These are phyloP conservation scores for Apocrypta bakeri DNA, from an alignment of 1,140 invertebrate species.

Conservation along the genomic window DNA sequence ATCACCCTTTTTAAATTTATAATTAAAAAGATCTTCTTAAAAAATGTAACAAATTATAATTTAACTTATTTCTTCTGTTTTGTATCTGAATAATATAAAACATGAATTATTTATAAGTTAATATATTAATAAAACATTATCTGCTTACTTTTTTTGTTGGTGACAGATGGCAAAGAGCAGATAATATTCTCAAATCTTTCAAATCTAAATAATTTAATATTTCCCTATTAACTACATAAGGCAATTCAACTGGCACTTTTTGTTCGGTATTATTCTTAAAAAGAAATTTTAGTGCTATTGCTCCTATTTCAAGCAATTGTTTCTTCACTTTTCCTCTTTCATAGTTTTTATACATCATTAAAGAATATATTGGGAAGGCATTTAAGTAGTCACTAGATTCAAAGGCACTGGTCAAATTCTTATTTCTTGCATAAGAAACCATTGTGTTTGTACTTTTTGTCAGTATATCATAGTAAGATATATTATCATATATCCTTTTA, in stretches of 20 bases:
- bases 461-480: constrained; percentile 51
- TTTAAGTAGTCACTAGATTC: constrained; percentile 41
- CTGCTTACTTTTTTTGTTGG: constrained; percentile 17
- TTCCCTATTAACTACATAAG: constrained; percentile 48
- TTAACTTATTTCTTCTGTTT: constrained; percentile 13
- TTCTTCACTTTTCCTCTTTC: constrained; percentile 43
- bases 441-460: constrained; percentile 45
- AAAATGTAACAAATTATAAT: constrained; percentile 9
- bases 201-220: constrained; percentile 46
- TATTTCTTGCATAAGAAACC: constrained; percentile 43
- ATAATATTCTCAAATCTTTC: constrained; percentile 47
- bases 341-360: constrained; percentile 47
- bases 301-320: constrained; percentile 33
- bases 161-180: constrained; percentile 21
- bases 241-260: constrained; percentile 35
- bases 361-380: constrained; percentile 48
- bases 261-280: constrained; percentile 35
- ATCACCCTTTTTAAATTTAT: neutral
- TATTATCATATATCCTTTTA: constrained; percentile 44
- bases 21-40: constrained; percentile 12
- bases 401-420: constrained; percentile 45
- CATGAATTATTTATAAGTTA: neutral
- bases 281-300: constrained; percentile 33
- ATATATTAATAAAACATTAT: constrained; percentile 8
- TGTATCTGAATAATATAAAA: constrained; percentile 12